Evolutionary conservation across 2,113 vertebrate genomes (phyloP).

Genomic region (Pygoscelis antarcticus): DNA sequence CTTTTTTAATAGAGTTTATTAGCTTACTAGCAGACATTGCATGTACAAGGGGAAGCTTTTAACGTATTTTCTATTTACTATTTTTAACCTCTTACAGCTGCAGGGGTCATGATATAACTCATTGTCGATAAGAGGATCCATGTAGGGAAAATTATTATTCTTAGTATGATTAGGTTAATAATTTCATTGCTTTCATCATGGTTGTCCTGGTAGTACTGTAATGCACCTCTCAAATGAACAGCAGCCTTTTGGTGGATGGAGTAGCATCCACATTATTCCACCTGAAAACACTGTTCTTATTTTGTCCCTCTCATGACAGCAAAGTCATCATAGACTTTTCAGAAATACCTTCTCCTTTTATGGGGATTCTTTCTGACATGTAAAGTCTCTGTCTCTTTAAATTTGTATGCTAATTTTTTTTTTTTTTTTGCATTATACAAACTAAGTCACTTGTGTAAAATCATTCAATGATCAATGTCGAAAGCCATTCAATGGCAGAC

Average conservation of each 20-base stretch:
- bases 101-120: neutral
- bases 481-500: neutral
- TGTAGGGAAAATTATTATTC: conserved; percentile 41
- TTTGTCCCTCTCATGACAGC: neutral
- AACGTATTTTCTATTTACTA: conserved; percentile 34
- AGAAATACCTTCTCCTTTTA: neutral
- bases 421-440: neutral
- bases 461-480: neutral
- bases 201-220: neutral
- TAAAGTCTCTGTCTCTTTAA: neutral
- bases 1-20: neutral
- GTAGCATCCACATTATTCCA: neutral
- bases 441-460: neutral
- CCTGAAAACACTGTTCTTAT: neutral
- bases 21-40: neutral
- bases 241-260: neutral
- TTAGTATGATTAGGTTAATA: conserved; percentile 18
- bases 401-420: neutral
- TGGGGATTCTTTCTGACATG: neutral
- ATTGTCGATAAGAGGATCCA: neutral
- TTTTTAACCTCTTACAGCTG: conserved; percentile 33
- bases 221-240: neutral
- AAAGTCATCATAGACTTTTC: neutral
- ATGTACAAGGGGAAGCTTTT: neutral
- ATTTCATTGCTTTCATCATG: conserved; percentile 1